Evolutionary conservation across 2,113 vertebrate genomes (phyloP), one percentile per base, ranked within the genome.

Genomic region (Calyptommatus sinebrachiatus): DNA sequence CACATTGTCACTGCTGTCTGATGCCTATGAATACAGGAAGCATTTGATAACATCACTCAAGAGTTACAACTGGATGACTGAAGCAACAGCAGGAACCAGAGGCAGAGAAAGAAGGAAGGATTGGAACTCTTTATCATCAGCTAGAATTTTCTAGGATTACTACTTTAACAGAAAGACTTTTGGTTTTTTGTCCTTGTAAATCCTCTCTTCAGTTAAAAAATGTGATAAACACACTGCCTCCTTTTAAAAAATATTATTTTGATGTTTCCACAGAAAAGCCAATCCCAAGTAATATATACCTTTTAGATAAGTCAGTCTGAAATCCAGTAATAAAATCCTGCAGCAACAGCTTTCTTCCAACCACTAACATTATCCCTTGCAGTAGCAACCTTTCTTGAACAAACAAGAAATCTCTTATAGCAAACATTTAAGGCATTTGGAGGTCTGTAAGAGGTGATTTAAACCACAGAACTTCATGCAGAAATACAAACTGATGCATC

Each of bases 221-320:
- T 4, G 82, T 14, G 68, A 66, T 82, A 71, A 2, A 86, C 83
- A 86, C 83, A 82, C 83, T 22, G 53, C 79, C 62, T 7, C 66
- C 48, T 65, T 22, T 53, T 82, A 82, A 76, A 76, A 57, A 84
- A 57, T 77, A 24, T n/a, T 20, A 84, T 12, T 35, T 57, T 76
- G 68, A 72, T 67, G 46, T 50, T 41, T n/a, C 48, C 71, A 66
- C 14, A 26, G 29, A 24, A 69, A 57, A 35, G 18, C 8, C 24
- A 41, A 28, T 18, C 50, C 66, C 41, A 31, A 78, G 66, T 66
- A n/a, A 50, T 48, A 66, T 46, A 12, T 65, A 57, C 48, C 29
- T 8, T 35, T 74, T 48, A 62, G 57, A 63, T 53, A 5, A 5
- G 62, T 14, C 41, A 35, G 14, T 45, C 31, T 62, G 41, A 75